These are phyloP conservation scores for Mixornis gularis DNA, from an alignment of 2,113 vertebrate species.

Conservation along the genomic window DNA sequence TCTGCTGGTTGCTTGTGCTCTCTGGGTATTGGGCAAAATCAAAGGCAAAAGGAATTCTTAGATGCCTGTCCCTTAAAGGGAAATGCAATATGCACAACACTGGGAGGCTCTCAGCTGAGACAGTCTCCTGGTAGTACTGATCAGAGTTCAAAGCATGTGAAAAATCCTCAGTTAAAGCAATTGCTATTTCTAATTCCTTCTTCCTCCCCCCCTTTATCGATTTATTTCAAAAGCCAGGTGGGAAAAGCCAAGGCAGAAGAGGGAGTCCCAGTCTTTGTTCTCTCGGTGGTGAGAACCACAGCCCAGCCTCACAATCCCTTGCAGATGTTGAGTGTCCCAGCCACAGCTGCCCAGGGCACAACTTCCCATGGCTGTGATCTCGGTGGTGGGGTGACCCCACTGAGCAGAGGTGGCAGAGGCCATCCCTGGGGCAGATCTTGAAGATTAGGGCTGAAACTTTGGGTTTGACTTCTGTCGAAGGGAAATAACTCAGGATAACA, in stretches of 20 bases:
- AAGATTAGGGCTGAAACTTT: not conserved
- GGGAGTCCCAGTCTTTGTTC: not conserved
- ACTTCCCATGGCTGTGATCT: not conserved
- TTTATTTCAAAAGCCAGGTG: not conserved
- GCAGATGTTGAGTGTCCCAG: rapidly evolving
- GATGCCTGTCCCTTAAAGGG: not conserved
- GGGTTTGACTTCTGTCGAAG: not conserved
- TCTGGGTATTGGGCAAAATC: not conserved
- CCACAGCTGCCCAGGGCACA: rapidly evolving
- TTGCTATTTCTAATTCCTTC: not conserved
- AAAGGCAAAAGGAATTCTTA: not conserved
- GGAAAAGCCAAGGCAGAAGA: not conserved
- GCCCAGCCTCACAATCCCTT: not conserved
- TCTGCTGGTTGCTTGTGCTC: not conserved
- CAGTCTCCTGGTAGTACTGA: not conserved
- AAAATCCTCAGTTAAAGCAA: not conserved
- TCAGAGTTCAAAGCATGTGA: not conserved
- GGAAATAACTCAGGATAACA: not conserved
- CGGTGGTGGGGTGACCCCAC: not conserved
- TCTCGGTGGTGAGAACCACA: not conserved
- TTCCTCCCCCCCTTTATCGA: not conserved
- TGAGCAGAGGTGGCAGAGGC: not conserved
- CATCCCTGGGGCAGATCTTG: not conserved
- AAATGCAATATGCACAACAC: not conserved
- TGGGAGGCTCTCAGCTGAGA: not conserved